Conservation (phyloP, 2,113 vertebrate species). For the Cololabis saira region DNA sequence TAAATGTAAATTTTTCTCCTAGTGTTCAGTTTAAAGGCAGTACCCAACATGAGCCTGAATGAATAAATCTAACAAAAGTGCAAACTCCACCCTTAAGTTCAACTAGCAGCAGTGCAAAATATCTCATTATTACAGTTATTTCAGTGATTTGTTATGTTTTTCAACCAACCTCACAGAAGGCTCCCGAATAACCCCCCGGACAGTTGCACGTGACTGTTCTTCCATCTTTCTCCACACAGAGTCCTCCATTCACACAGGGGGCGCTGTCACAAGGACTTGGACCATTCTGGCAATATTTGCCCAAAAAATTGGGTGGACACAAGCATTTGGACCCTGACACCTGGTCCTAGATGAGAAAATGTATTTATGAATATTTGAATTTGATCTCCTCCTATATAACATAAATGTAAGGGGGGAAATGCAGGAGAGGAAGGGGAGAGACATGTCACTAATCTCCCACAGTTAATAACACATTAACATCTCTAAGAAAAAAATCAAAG, state of each 20-base stretch:
- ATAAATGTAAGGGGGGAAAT: background rate
- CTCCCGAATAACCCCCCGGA: slow-evolving; percentile 90
- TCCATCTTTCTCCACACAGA: slow-evolving; percentile 88
- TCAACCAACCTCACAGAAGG: slow-evolving; percentile 90
- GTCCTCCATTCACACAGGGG: slow-evolving; percentile 94
- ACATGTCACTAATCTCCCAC: background rate
- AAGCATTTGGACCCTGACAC: slow-evolving; percentile 89
- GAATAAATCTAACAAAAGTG: too few relatives aligned
- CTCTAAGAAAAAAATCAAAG: background rate
- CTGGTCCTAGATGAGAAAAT: slow-evolving; percentile 83
- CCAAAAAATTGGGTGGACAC: slow-evolving; percentile 91
- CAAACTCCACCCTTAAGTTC: too few relatives aligned
- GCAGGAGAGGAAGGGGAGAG: background rate
- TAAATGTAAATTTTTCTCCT: too few relatives aligned
- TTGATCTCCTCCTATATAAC: background rate
- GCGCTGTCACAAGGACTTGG: slow-evolving; percentile 88
- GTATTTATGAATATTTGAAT: background rate
- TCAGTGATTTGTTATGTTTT: background rate
- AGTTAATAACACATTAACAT: background rate
- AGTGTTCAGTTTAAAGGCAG: too few relatives aligned
- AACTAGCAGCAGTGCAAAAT: too few relatives aligned
- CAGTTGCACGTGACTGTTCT: slow-evolving; percentile 88
- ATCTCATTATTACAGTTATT: background rate
- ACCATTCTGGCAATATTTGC: slow-evolving; percentile 90
- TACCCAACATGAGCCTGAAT: too few relatives aligned